Evolutionary conservation across 1,140 invertebrate genomes (phyloP).

Genomic region (Maniola jurtina): DNA sequence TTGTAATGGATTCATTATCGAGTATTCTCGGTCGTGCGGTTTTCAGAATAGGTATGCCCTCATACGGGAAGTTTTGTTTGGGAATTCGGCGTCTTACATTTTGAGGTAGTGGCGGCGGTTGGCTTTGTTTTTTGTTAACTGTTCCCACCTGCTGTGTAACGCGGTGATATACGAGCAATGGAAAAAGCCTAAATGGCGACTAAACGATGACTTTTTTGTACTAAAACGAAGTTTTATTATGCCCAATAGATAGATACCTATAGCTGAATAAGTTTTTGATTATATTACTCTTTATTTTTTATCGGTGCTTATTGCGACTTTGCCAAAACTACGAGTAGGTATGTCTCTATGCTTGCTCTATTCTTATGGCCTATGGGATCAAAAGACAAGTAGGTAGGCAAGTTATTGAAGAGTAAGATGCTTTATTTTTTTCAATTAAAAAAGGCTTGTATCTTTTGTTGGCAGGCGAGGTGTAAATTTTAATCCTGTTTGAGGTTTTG

Average conservation of each 20-base stretch:
- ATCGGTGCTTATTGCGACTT: too few relatives aligned
- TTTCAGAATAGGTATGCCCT: slow-evolving; percentile 31
- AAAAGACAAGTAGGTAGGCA: slow-evolving; percentile 11
- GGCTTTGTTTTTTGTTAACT: slow-evolving; percentile 31
- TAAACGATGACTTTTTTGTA: slow-evolving; percentile 25
- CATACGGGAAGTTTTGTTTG: slow-evolving; percentile 24
- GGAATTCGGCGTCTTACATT: slow-evolving; percentile 25
- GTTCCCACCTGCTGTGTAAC: slow-evolving; percentile 28
- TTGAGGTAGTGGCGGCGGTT: slow-evolving; percentile 23
- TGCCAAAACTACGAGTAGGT: too few relatives aligned
- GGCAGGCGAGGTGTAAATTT: slow-evolving; percentile 42
- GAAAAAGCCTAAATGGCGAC: slow-evolving; percentile 29
- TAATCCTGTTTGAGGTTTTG: slow-evolving; percentile 48
- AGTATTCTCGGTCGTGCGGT: slow-evolving; percentile 33
- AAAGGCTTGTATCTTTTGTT: slow-evolving; percentile 29
- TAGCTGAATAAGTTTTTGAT: too few relatives aligned
- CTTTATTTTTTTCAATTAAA: slow-evolving; percentile 17
- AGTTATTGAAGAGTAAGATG: neutral
- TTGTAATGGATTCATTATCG: slow-evolving; percentile 52
- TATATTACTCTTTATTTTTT: too few relatives aligned
- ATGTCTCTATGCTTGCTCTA: neutral
- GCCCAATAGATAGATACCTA: too few relatives aligned
- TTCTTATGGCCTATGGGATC: neutral
- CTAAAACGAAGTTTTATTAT: slow-evolving; percentile 7
- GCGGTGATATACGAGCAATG: slow-evolving; percentile 27